These are phyloP conservation scores for Sitodiplosis mosellana DNA, from an alignment of 1,140 invertebrate species.

Conservation along the genomic window DNA sequence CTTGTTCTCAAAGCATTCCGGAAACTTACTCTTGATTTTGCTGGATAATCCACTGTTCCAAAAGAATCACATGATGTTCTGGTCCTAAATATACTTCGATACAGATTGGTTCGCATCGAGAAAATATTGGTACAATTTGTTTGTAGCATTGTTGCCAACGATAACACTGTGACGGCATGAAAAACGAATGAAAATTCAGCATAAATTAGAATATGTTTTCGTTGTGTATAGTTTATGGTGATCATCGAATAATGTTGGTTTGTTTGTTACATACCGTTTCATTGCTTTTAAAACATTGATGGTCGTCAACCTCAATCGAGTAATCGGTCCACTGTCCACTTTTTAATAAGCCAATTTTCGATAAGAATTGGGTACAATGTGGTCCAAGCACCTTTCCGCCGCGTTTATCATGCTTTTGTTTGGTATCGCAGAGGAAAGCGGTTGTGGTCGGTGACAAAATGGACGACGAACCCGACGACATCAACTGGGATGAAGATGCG, in stretches of 20 bases:
- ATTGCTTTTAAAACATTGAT: constrained; percentile 24
- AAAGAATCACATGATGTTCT: constrained; percentile 18
- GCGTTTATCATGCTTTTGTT: no score
- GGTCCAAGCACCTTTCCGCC: constrained; percentile 13
- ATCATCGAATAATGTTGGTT: background rate
- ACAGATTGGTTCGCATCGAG: constrained; percentile 19
- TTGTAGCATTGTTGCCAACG: constrained; percentile 21
- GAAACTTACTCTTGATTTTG: constrained; percentile 20
- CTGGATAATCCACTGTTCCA: constrained; percentile 24
- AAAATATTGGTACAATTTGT: constrained; percentile 20
- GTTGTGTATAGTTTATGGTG: no score
- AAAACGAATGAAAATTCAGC: background rate
- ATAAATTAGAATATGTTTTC: no score
- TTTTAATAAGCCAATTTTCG: constrained; percentile 23
- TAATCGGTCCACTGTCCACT: constrained; percentile 7
- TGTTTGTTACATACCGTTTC: constrained; percentile 17
- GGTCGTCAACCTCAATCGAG: constrained; percentile 19
- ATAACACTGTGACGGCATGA: constrained; percentile 13
- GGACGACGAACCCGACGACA: background rate
- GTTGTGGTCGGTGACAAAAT: background rate
- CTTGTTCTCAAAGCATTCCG: no score
- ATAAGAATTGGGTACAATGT: constrained; percentile 26
- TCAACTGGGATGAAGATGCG: background rate
- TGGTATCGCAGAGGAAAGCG: background rate
- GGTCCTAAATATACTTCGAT: constrained; percentile 25